phyloP scores from a whole-genome alignment of 2,888 invertebrate species.

The Microplitis deprimator region DNA sequence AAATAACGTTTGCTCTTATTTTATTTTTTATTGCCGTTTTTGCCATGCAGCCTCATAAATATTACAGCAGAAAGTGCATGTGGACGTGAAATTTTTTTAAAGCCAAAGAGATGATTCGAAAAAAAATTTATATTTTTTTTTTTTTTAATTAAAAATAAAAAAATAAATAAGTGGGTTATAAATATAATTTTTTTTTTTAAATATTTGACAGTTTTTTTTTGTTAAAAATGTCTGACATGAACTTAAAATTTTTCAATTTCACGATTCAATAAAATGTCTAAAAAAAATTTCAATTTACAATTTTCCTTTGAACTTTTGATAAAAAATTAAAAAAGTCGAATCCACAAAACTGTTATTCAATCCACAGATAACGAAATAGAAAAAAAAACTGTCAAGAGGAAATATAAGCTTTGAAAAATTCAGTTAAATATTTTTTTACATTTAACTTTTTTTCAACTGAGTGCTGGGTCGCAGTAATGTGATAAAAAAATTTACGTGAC shows the following conservation, averaged over 20 bases:
- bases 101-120: neutral
- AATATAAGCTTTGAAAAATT: slow-evolving; percentile 14
- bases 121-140: neutral
- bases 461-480: neutral
- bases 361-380: slow-evolving; percentile 9
- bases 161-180: neutral
- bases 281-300: too few relatives aligned
- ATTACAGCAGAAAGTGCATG: neutral
- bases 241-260: neutral
- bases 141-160: neutral
- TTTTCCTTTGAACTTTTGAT: neutral
- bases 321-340: neutral
- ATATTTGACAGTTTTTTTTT: neutral
- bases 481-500: neutral
- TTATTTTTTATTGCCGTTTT: neutral
- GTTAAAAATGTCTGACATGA: neutral
- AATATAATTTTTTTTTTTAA: neutral
- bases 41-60: neutral
- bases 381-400: slow-evolving; percentile 1
- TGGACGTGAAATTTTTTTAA: neutral
- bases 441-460: neutral
- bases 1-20: too few relatives aligned
- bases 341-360: neutral
- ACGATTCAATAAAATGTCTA: too few relatives aligned
- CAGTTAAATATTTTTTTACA: neutral